phyloP scores from a whole-genome alignment of 2,797 vertebrate species.

The Columba guinea region DNA sequence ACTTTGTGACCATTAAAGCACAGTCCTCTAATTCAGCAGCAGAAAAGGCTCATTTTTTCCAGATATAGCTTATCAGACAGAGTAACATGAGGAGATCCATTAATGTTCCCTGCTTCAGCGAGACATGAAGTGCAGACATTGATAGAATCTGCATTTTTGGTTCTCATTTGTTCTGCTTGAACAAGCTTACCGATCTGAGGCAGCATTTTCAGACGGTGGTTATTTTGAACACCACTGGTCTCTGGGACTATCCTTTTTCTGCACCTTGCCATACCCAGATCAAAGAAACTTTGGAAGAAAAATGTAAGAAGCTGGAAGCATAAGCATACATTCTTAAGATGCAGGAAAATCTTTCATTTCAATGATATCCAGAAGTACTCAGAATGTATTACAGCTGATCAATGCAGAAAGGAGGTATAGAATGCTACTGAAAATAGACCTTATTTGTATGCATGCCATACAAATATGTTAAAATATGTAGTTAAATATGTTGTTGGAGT shows the following conservation, averaged over 20 bases:
- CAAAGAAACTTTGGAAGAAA: neutral
- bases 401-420: slow-evolving; percentile 45
- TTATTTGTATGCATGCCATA: slow-evolving; percentile 53
- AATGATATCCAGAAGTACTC: slow-evolving; percentile 22
- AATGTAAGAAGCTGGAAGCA: neutral
- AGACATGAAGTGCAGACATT: neutral
- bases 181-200: neutral
- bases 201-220: neutral
- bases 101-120: neutral
- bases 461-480: slow-evolving; percentile 49
- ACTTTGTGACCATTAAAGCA: neutral
- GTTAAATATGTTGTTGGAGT: slow-evolving; percentile 58
- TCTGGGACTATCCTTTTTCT: neutral
- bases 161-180: neutral
- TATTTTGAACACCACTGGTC: neutral
- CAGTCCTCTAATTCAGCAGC: neutral
- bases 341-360: slow-evolving; percentile 49
- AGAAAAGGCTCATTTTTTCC: neutral
- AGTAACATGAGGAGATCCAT: neutral
- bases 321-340: slow-evolving; percentile 18
- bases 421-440: slow-evolving; percentile 56
- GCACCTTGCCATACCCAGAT: neutral
- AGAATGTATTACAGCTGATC: slow-evolving; percentile 48
- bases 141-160: slow-evolving; percentile 41
- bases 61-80: neutral